These are phyloP conservation scores for Venturia canescens DNA, from an alignment of 1,140 invertebrate genomes.

Conservation along the genomic window DNA sequence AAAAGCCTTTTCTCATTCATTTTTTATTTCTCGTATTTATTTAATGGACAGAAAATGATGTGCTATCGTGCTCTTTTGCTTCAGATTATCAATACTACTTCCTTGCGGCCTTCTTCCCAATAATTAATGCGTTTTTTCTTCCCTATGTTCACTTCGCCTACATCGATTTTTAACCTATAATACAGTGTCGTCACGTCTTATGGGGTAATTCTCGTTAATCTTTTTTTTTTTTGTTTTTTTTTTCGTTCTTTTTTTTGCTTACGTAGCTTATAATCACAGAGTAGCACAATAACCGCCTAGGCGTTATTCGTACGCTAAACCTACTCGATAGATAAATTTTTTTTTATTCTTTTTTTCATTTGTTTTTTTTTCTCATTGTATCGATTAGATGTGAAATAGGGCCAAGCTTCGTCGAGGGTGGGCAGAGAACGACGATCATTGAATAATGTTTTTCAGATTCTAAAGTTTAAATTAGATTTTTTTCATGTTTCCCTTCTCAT, in stretches of 20 bases:
- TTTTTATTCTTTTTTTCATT: slow-evolving; percentile 42
- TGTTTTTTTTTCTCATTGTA: slow-evolving; percentile 32
- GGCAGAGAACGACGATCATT: not conserved
- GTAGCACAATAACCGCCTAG: slow-evolving; percentile 66
- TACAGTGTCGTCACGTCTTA: not conserved
- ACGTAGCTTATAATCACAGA: slow-evolving; percentile 70
- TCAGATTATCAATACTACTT: not conserved
- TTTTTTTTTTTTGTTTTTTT: slow-evolving; percentile 32
- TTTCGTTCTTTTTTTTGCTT: slow-evolving; percentile 47
- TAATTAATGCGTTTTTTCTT: slow-evolving; percentile 24
- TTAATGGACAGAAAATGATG: slow-evolving; percentile 28
- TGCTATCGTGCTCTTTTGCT: slow-evolving; percentile 13
- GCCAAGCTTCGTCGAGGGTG: slow-evolving; percentile 58
- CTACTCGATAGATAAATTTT: slow-evolving; percentile 13
- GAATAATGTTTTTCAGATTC: not conserved
- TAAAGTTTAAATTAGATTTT: not conserved
- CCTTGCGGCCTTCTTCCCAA: not conserved
- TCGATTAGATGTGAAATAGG: slow-evolving; percentile 56
- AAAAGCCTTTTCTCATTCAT: not conserved
- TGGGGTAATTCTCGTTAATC: slow-evolving; percentile 29
- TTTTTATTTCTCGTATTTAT: slow-evolving; percentile 2
- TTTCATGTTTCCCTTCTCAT: not conserved
- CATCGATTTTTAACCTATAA: not conserved
- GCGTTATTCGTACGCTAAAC: slow-evolving; percentile 47
- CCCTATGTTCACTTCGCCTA: not conserved